These are phyloP conservation scores for Rhamnusium bicolor DNA, from an alignment of 2,888 invertebrate species.

Conservation along the genomic window DNA sequence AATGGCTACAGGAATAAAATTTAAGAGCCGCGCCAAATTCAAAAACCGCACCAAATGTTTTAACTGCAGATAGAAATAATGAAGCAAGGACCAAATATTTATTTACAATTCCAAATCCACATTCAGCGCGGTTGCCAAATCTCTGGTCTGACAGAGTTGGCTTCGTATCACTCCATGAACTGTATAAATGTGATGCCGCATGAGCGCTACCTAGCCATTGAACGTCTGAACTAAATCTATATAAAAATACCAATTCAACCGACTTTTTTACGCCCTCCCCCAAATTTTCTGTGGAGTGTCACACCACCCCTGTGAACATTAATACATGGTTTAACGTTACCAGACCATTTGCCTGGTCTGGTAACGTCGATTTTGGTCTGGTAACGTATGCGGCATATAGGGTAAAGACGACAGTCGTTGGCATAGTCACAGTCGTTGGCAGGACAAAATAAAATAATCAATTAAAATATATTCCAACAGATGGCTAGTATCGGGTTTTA, in stretches of 20 bases:
- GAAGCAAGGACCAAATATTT: constrained; percentile 1
- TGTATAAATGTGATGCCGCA: constrained; percentile 3
- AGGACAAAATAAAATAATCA: too few species aligned
- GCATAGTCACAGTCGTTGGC: too few species aligned
- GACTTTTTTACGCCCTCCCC: constrained; percentile 13
- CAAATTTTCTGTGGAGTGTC: constrained; percentile 5
- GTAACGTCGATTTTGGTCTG: constrained; percentile 17
- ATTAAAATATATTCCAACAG: too few species aligned
- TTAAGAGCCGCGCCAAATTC: background rate
- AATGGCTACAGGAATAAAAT: background rate
- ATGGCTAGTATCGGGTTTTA: too few species aligned
- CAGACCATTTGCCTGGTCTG: constrained; percentile 16
- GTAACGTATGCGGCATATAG: constrained; percentile 7
- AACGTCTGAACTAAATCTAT: background rate
- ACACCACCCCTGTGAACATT: constrained; percentile 2
- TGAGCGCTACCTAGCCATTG: constrained; percentile 1
- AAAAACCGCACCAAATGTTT: background rate
- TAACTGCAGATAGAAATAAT: background rate
- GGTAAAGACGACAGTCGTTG: too few species aligned
- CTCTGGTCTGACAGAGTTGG: constrained; percentile 7
- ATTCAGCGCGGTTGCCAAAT: constrained; percentile 5
- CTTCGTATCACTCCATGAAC: constrained; percentile 5
- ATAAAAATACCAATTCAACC: background rate
- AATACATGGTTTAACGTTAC: constrained; percentile 11
- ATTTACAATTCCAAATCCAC: constrained; percentile 4